These are phyloP conservation scores for Sericinus montela DNA, from an alignment of 2,888 invertebrate species.

Conservation along the genomic window DNA sequence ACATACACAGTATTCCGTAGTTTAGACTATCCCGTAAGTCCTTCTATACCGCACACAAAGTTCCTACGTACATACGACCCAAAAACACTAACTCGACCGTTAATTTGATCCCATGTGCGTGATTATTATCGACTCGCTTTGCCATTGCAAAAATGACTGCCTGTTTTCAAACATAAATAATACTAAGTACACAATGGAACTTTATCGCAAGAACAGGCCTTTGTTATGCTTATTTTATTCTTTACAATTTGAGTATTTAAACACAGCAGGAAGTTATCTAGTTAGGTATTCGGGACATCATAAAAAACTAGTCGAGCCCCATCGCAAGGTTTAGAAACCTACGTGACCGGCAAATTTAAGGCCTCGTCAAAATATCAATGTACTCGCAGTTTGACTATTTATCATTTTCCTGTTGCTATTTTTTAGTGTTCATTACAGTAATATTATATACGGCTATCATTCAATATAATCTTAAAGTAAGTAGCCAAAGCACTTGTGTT, in stretches of 20 bases:
- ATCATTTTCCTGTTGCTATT: slow-evolving; percentile 20
- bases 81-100: background rate
- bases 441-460: background rate
- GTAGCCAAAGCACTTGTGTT: too few species aligned
- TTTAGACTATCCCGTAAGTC: background rate
- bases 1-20: too few species aligned
- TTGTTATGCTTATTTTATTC: slow-evolving; percentile 20
- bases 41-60: background rate
- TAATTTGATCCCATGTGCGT: slow-evolving; percentile 6
- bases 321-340: slow-evolving; percentile 31
- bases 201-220: slow-evolving; percentile 14
- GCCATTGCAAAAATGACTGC: slow-evolving; percentile 6
- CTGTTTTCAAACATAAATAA: slow-evolving; percentile 10
- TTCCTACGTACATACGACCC: background rate
- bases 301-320: slow-evolving; percentile 36
- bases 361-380: slow-evolving; percentile 39
- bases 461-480: too few species aligned
- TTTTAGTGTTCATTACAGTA: background rate
- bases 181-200: slow-evolving; percentile 10
- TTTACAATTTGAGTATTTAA: slow-evolving; percentile 12
- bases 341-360: slow-evolving; percentile 55
- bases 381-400: slow-evolving; percentile 22
- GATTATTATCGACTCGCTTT: slow-evolving; percentile 1
- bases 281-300: slow-evolving; percentile 29
- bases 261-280: slow-evolving; percentile 41